Evolutionary conservation across 2,797 vertebrate genomes (phyloP), one percentile per base, ranked within the genome.

Genomic region (Semotilus atromaculatus): DNA sequence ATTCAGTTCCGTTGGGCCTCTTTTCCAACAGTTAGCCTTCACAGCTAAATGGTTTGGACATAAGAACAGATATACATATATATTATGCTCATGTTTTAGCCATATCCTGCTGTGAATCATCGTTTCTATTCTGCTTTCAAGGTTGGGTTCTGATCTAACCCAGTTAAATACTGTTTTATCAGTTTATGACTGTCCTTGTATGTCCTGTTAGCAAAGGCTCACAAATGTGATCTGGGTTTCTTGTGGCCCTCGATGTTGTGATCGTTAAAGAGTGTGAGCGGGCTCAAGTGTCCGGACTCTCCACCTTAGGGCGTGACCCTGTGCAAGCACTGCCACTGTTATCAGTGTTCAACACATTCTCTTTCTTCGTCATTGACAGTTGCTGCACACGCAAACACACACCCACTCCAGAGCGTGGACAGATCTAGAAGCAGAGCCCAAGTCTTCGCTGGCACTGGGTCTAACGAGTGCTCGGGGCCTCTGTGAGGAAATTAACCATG

Each of bases 261-360:
- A 29, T 31, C 2, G 2, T 40, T n/a, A 70, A 53, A 71, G 73
- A 18, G n/a, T 23, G 82, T 11, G 31, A 55, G 51, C 31, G 13
- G 7, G 29, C 26, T 74, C 9, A 80, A 75, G 53, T 70, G 53
- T 23, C 53, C 77, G 9, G 34, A 7, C 53, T 23, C 26, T 38
- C 76, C 80, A 67, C 51, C 26, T 19, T 60, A 86, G 81, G 89
- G 85, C 76, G 88, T 83, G 68, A 83, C 64, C 45, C 62, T 29
- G 43, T 82, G 26, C 51, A 36, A 26, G 85, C 26, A 26, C 79
- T 36, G 67, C 51, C 71, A 13, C 53, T 58, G 76, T 84, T 90
- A 90, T 90, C 89, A 74, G 60, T 43, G 80, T 85, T 67, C 62
- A 74, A 79, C 88, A 90, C 87, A 83, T 87, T 90, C 81, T 78